Base-by-base conservation (phyloP, 2,113 vertebrate species). In the Tachysurus vachellii region DNA sequence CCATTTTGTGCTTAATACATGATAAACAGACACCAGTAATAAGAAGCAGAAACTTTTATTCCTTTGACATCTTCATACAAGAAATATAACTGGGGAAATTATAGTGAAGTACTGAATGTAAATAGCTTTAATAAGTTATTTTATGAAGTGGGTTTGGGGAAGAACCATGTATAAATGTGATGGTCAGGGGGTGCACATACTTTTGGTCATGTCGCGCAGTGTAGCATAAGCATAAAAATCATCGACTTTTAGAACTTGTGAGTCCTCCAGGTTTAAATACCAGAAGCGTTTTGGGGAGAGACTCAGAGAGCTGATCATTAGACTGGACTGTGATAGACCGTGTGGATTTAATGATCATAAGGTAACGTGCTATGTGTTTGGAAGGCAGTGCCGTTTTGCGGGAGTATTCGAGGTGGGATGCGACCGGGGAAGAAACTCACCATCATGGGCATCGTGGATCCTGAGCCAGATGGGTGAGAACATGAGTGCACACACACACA, bases 341-440 rank as follows among this genome's bases (percentile, higher is more conserved):
- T 71, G 26, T 66, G 62, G 62, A 66, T 66, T 28, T 66, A 12
- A 68, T 31, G 57, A 59, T 21, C 2, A 59, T 21, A 19, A 59
- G 7, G 21, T 50, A 14, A 26, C 47, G 0, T 4, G 11, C 28
- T 70, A 47, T 82, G 79, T 76, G 56, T 61, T 76, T 44, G 56
- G 14, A 92, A 99, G 98, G 94, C 94, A 28, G 96, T 99, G 92
- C 98, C 97, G 13, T 99, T 99, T 94, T 96, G 97, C 89, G 97
- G 98, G 44, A 96, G 94, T 88, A 96, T 99, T 93, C 93, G 95
- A 87, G 96, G 95, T 82, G 98, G 97, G 85, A 94, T 99, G 96
- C 93, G 95, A 87, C 97, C 96, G 0, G 98, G 97, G 44, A 99
- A 97, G 95, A 98, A 97, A 93, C 91, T 99, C 31, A 92, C 97